Percentiles rank a stretch among this genome's conserved stretches.
Conservation (phyloP, 2,888 invertebrate genomes). For the Brachylomia viminalis region DNA sequence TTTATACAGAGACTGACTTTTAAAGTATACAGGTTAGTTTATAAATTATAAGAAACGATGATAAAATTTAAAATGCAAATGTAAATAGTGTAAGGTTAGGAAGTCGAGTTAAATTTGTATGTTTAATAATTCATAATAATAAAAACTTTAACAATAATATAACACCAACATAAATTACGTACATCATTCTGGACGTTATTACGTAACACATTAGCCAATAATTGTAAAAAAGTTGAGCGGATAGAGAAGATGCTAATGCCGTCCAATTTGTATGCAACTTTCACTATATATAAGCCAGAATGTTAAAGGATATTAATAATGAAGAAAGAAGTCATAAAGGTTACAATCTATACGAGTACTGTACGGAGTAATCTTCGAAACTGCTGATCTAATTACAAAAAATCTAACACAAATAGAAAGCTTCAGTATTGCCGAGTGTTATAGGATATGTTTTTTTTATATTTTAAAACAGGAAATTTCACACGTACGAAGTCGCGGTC, state of each 20-base stretch:
- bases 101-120: neutral
- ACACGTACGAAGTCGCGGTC: neutral
- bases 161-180: neutral
- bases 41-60: neutral
- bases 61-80: neutral
- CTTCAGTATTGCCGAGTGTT: neutral
- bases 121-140: neutral
- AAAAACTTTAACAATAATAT: neutral
- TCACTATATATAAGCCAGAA: conserved; percentile 16
- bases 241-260: conserved; percentile 11
- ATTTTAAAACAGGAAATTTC: neutral
- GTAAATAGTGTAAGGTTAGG: neutral
- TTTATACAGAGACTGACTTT: neutral
- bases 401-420: neutral
- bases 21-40: neutral
- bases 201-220: conserved; percentile 9
- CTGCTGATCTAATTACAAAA: neutral
- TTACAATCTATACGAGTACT: neutral
- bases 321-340: conserved; percentile 4
- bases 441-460: neutral
- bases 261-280: conserved; percentile 30
- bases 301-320: conserved; percentile 3
- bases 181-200: neutral
- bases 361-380: neutral
- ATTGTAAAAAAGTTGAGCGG: conserved; percentile 30